Evolutionary conservation across 2,797 vertebrate species (phyloP), one percentile per base, ranked within the genome.

Genomic region (Enteromius radiatus): DNA sequence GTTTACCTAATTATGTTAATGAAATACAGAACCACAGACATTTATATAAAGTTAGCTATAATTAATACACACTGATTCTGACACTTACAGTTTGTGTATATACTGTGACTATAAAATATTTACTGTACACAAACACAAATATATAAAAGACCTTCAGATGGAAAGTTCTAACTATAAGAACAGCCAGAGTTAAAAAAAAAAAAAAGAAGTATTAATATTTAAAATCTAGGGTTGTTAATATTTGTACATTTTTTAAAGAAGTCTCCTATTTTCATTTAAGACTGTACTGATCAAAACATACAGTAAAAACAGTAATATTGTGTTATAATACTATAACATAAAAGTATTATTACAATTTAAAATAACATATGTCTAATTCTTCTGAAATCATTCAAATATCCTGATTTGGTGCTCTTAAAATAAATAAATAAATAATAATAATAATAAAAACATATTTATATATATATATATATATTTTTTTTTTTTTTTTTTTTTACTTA

Each of bases 121-220:
- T 56, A 49, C 41, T 63, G 70, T 80, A 86, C 36, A 88, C 23
- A 12, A 56, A 75, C 45, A 81, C 56, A 65, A 84, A 73, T 74
- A 61, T 81, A 80, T 84, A 43, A 67, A 84, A 73, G 41, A 45
- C 26, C 68, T 45, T 23, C 52, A 70, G 15, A n/a, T 14, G 38
- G 38, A 10, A 38, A 38, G 26, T n/a, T 21, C 80, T 21, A 45
- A 7, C 23, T 38, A 45, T 28, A 74, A 52, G 12, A 56, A 43
- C 7, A 23, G 21, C 21, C 31, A 74, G 67, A 43, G 38, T 69
- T 26, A 7, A n/a, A 41, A 43, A 68, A 38, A 43, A 15, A n/a
- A 11, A 3, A 43, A 9, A 43, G 33, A 38, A n/a, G n/a, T n/a
- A n/a, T n/a, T n/a, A n/a, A 9, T 5, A 12, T n/a, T 23, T 1